Evolutionary conservation across 2,797 vertebrate species (phyloP).

Genomic region (Hemitrygon akajei): DNA sequence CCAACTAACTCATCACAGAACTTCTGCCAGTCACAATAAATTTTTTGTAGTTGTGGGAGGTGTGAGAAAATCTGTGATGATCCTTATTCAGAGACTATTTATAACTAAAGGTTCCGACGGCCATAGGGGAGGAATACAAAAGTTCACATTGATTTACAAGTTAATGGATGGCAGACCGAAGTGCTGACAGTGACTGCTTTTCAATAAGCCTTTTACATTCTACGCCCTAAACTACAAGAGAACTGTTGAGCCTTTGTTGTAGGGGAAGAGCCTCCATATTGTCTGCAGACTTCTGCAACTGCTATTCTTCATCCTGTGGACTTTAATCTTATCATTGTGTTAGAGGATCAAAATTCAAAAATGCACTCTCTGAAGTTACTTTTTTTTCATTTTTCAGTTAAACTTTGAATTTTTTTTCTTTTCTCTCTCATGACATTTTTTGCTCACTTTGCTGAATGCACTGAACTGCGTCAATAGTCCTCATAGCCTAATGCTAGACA

Average conservation of each 20-base stretch:
- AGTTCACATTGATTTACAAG: conserved; percentile 23
- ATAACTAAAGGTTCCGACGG: not conserved
- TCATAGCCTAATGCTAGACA: not conserved
- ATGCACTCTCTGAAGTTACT: not conserved
- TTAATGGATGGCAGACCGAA: not conserved
- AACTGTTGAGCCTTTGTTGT: conserved; percentile 50
- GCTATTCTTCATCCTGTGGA: not conserved
- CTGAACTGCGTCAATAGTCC: not conserved
- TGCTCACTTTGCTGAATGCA: not conserved
- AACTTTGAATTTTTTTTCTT: not conserved
- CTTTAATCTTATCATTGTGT: not conserved
- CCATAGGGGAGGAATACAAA: not conserved
- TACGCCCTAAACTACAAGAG: conserved; percentile 48
- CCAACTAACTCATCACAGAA: not conserved
- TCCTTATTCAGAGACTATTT: not conserved
- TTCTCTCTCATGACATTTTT: not conserved
- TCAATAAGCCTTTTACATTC: conserved; percentile 62
- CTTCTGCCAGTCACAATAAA: not conserved
- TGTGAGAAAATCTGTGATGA: conserved; percentile 12
- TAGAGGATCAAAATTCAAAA: not conserved
- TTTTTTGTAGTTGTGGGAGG: conserved; percentile 5
- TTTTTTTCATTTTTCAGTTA: not conserved
- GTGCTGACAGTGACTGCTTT: conserved; percentile 53
- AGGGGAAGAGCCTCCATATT: conserved; percentile 53
- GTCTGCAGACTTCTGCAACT: conserved; percentile 50